A percentile compares a stretch with the other conserved stretches of the same genome.
phyloP scores from a whole-genome alignment of 2,113 vertebrate genomes.

The Aphyosemion australe region DNA sequence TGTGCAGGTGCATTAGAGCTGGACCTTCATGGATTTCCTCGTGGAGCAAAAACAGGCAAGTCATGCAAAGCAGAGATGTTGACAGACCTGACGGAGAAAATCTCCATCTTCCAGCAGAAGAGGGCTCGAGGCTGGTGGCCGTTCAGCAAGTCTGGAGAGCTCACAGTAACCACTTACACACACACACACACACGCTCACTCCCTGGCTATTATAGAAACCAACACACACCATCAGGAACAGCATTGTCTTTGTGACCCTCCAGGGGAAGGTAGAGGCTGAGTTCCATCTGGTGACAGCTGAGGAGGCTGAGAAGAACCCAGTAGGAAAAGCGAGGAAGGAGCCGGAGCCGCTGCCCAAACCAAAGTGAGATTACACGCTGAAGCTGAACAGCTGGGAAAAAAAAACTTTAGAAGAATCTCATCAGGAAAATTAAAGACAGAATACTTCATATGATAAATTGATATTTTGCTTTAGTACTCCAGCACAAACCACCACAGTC shows the following conservation, averaged over 20 bases:
- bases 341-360: slow-evolving; percentile 94
- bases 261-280: slow-evolving; percentile 98
- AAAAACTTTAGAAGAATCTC: too few relatives aligned
- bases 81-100: slow-evolving; percentile 72
- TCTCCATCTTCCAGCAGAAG: slow-evolving; percentile 98
- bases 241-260: background rate
- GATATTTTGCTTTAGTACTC: too few relatives aligned
- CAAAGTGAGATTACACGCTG: slow-evolving; percentile 90
- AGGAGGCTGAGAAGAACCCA: slow-evolving; percentile 92
- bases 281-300: slow-evolving; percentile 91
- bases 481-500: too few relatives aligned
- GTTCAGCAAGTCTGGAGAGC: slow-evolving; percentile 88
- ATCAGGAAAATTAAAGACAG: too few relatives aligned
- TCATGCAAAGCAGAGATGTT: slow-evolving; percentile 83
- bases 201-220: background rate
- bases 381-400: too few relatives aligned
- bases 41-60: slow-evolving; percentile 91
- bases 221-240: background rate
- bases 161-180: slow-evolving; percentile 81
- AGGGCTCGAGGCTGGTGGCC: slow-evolving; percentile 97
- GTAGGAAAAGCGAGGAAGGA: slow-evolving; percentile 93
- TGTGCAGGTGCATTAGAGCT: slow-evolving; percentile 88
- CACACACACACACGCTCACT: too few relatives aligned
- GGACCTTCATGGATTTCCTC: slow-evolving; percentile 89
- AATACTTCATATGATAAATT: too few relatives aligned